phyloP scores from a whole-genome alignment of 2,888 invertebrate species.

The Xestobium rufovillosum region DNA sequence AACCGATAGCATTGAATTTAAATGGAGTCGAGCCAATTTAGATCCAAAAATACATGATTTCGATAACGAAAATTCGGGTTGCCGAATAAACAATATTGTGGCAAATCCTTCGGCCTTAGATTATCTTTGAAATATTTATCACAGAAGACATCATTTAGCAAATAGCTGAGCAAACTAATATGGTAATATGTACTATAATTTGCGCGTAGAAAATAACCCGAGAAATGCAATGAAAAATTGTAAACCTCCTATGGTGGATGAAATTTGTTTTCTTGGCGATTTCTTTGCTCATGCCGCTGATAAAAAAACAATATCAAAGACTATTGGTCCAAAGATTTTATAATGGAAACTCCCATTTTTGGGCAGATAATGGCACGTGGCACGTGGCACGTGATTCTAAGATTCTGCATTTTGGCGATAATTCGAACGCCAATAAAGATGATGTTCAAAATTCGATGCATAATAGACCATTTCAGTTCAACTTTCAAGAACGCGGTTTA shows the following conservation, averaged over 20 bases:
- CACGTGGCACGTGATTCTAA: constrained; percentile 11
- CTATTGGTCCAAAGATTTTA: constrained; percentile 14
- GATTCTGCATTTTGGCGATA: constrained; percentile 12
- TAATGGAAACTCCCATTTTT: constrained; percentile 14
- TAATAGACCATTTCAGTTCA: constrained; percentile 8
- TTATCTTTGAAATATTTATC: too few species aligned
- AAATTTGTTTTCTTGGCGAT: constrained; percentile 15
- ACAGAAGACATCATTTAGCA: too few species aligned
- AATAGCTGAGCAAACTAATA: too few species aligned
- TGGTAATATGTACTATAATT: too few species aligned
- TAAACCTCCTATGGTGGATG: too few species aligned
- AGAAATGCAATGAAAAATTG: constrained; percentile 15
- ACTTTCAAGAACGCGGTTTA: constrained; percentile 12
- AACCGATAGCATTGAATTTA: too few species aligned
- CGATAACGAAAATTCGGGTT: too few species aligned
- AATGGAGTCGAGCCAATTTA: too few species aligned
- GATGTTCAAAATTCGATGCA: constrained; percentile 10
- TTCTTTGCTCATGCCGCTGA: constrained; percentile 16
- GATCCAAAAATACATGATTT: too few species aligned
- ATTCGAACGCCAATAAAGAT: constrained; percentile 7
- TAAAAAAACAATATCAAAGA: constrained; percentile 14
- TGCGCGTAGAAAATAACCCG: too few species aligned
- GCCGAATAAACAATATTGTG: too few species aligned
- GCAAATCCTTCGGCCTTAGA: too few species aligned
- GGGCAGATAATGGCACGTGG: constrained; percentile 9